These are phyloP conservation scores for Actinernus sp. DNA, from an alignment of 92 coral and sea anemone species.

Conservation along the genomic window DNA sequence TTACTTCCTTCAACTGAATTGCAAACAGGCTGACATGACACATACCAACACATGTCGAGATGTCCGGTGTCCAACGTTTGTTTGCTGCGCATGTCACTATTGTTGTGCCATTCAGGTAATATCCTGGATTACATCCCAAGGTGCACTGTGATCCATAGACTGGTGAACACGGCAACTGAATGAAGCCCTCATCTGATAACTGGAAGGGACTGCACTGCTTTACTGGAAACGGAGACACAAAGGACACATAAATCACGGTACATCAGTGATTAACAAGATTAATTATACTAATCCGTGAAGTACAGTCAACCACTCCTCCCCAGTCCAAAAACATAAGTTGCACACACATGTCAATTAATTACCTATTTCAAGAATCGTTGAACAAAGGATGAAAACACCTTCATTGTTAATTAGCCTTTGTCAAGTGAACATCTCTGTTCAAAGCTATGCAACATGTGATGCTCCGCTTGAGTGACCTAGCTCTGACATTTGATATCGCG, in stretches of 20 bases:
- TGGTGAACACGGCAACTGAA: not conserved
- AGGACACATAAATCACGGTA: too few relatives aligned
- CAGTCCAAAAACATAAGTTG: too few relatives aligned
- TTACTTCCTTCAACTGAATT: not conserved
- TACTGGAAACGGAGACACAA: too few relatives aligned
- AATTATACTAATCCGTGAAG: not conserved
- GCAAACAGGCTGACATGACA: not conserved
- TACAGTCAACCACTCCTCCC: too few relatives aligned
- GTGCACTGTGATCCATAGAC: not conserved
- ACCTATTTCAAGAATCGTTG: too few relatives aligned
- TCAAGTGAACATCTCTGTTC: too few relatives aligned
- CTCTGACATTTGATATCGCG: too few relatives aligned
- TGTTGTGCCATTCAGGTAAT: not conserved
- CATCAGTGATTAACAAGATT: not conserved
- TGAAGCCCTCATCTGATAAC: not conserved
- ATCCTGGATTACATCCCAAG: not conserved
- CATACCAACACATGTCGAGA: not conserved
- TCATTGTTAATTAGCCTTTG: too few relatives aligned
- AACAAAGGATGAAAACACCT: too few relatives aligned
- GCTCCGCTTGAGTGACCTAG: too few relatives aligned
- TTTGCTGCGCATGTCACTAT: not conserved
- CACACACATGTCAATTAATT: too few relatives aligned
- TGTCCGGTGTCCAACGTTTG: not conserved
- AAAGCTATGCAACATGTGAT: too few relatives aligned
- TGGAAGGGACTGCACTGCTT: not conserved